These are phyloP conservation scores for Heliconius congener DNA, from an alignment of 1,140 invertebrate species.

Conservation along the genomic window DNA sequence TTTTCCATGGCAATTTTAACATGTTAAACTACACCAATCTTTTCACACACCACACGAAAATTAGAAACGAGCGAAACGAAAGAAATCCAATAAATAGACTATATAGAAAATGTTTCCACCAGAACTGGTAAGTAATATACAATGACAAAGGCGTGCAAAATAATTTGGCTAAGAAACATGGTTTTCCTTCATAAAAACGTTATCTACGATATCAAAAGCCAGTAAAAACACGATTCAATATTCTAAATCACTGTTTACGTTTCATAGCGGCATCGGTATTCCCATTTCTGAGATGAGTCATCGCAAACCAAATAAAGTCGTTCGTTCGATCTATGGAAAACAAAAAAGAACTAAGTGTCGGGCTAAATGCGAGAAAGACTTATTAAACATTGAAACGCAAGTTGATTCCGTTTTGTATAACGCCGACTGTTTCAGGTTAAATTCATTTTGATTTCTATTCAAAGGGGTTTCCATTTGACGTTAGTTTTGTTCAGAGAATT, in stretches of 20 bases:
- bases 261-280: slow-evolving; percentile 23
- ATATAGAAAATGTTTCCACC: not conserved
- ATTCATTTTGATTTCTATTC: not conserved
- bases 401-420: slow-evolving; percentile 11
- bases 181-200: slow-evolving; percentile 7
- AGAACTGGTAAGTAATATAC: not conserved
- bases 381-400: slow-evolving; percentile 17
- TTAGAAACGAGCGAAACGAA: not conserved
- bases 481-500: not conserved
- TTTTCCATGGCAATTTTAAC: too few species aligned
- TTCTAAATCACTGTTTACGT: slow-evolving; percentile 25
- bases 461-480: not conserved
- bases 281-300: slow-evolving; percentile 30
- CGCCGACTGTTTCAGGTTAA: slow-evolving; percentile 2
- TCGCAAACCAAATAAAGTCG: slow-evolving; percentile 23
- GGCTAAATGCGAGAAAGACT: slow-evolving; percentile 17
- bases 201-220: slow-evolving; percentile 21
- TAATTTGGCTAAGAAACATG: slow-evolving; percentile 9
- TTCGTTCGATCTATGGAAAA: slow-evolving; percentile 25
- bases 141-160: slow-evolving; percentile 10
- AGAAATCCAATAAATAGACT: not conserved
- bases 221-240: slow-evolving; percentile 28
- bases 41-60: not conserved
- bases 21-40: not conserved
- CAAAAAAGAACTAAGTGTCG: slow-evolving; percentile 20